phyloP scores from a whole-genome alignment of 2,797 vertebrate genomes.

The Petrocephalus sullivani region DNA sequence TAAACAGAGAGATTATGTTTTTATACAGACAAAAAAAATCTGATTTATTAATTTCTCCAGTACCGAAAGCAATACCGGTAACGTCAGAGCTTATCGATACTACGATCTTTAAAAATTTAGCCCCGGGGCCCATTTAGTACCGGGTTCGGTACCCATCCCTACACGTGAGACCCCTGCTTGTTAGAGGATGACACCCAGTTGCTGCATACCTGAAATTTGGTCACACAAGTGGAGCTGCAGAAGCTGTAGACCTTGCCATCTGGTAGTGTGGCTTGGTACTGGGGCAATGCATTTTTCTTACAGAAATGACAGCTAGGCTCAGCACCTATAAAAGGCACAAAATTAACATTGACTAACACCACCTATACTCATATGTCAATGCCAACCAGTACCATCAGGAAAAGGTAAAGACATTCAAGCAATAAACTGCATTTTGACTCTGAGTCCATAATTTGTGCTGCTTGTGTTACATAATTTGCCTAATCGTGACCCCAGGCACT shows the following conservation, averaged over 20 bases:
- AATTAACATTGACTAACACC: background rate
- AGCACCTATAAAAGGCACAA: conserved; percentile 57
- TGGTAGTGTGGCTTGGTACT: conserved; percentile 93
- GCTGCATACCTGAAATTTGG: conserved; percentile 87
- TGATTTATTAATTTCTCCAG: too few species aligned
- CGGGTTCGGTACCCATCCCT: too few species aligned
- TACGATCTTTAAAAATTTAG: too few species aligned
- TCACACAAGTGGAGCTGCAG: conserved; percentile 95
- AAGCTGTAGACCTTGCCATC: conserved; percentile 94
- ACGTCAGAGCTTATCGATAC: too few species aligned
- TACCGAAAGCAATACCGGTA: too few species aligned
- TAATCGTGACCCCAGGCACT: background rate
- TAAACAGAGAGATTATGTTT: too few species aligned
- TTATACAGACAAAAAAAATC: too few species aligned
- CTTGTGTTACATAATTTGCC: background rate
- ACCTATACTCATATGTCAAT: background rate
- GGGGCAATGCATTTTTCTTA: conserved; percentile 92
- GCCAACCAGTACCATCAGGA: background rate
- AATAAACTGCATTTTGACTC: background rate
- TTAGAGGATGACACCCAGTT: background rate
- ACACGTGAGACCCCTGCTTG: background rate
- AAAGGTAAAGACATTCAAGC: background rate
- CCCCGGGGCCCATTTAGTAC: too few species aligned
- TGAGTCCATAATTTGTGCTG: background rate
- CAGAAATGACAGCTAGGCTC: conserved; percentile 96